Evolutionary conservation across 2,888 invertebrate species (phyloP).

Genomic region (Nudaria mundana): DNA sequence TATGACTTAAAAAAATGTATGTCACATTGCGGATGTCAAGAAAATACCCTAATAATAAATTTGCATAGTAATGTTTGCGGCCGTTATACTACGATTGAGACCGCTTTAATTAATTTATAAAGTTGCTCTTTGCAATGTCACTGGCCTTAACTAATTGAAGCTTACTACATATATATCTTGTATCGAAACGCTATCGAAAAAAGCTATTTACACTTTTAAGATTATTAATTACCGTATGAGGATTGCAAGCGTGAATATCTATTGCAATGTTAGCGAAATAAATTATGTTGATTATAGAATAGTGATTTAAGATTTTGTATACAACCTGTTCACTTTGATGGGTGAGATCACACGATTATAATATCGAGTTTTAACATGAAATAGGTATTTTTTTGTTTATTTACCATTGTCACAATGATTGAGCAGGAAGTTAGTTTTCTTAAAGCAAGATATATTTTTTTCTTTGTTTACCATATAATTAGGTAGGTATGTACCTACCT

Average conservation of each 20-base stretch:
- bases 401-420: too few relatives aligned
- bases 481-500: too few relatives aligned
- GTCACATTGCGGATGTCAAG: slow-evolving; percentile 76
- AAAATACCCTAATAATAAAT: slow-evolving; percentile 79
- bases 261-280: background rate
- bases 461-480: too few relatives aligned
- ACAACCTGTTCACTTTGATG: too few relatives aligned
- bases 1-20: slow-evolving; percentile 73
- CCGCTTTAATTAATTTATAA: slow-evolving; percentile 72
- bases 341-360: too few relatives aligned
- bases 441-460: too few relatives aligned
- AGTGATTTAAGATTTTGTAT: too few relatives aligned
- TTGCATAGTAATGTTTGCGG: slow-evolving; percentile 74
- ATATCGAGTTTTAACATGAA: too few relatives aligned
- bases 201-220: slow-evolving; percentile 8
- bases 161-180: slow-evolving; percentile 21
- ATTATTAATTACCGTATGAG: slow-evolving; percentile 7
- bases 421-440: too few relatives aligned
- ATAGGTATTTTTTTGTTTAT: too few relatives aligned
- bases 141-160: slow-evolving; percentile 54
- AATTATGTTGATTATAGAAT: background rate
- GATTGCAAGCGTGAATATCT: slow-evolving; percentile 1
- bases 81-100: slow-evolving; percentile 76
- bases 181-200: slow-evolving; percentile 7
- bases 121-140: slow-evolving; percentile 64